Conservation (phyloP, 2,888 invertebrate species). For the Thymelicus acteon region DNA sequence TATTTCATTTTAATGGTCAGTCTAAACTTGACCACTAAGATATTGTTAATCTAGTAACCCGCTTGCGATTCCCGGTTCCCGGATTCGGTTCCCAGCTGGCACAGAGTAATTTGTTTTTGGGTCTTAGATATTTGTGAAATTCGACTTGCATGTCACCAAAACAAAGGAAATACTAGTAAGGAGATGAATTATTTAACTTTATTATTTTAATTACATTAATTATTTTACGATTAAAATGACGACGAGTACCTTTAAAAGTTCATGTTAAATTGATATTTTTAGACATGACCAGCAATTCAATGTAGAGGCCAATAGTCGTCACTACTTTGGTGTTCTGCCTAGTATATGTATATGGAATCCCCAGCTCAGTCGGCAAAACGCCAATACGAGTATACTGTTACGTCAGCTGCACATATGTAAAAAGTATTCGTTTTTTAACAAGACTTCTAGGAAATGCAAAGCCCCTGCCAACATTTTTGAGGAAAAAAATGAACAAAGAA, state of each 20-base stretch:
- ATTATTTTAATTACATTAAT: too few species aligned
- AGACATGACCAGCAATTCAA: conserved; percentile 42
- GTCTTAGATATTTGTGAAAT: too few species aligned
- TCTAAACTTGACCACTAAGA: too few species aligned
- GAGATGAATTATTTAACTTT: too few species aligned
- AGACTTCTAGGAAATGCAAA: conserved; percentile 29
- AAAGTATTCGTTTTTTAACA: conserved; percentile 12
- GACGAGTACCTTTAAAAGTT: conserved; percentile 13
- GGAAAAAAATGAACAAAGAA: background rate
- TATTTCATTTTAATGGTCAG: too few species aligned
- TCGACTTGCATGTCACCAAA: too few species aligned
- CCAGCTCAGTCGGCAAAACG: conserved; percentile 55
- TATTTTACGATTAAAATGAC: background rate
- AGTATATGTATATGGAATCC: conserved; percentile 55
- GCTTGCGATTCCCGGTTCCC: too few species aligned
- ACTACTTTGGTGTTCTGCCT: conserved; percentile 51
- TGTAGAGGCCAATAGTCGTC: conserved; percentile 53
- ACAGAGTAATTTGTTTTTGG: too few species aligned
- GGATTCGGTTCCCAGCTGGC: too few species aligned
- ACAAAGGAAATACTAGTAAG: too few species aligned
- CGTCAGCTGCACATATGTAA: conserved; percentile 43
- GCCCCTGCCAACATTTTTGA: background rate
- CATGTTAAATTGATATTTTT: conserved; percentile 40
- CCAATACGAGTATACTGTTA: conserved; percentile 50
- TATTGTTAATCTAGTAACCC: too few species aligned